Conservation (phyloP, 2,797 vertebrate genomes). For the Carapus acus region DNA sequence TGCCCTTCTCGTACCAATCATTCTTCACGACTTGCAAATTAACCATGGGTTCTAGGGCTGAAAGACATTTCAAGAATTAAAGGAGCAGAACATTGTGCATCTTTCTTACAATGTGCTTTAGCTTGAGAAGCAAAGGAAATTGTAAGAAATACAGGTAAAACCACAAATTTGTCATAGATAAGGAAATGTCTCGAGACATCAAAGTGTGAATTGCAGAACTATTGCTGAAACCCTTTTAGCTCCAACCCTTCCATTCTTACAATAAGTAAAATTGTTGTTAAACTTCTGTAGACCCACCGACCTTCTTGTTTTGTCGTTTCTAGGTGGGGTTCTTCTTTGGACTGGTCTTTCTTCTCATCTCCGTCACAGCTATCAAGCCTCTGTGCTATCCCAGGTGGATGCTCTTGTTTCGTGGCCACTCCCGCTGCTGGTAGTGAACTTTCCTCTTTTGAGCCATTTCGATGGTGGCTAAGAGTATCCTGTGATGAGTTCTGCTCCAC, state of each 20-base stretch:
- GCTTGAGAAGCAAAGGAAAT: background rate
- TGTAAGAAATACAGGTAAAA: too few species aligned
- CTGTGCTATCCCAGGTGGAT: background rate
- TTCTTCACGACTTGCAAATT: conserved; percentile 89
- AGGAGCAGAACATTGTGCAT: too few species aligned
- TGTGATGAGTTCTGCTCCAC: conserved; percentile 27
- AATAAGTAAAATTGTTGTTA: too few species aligned
- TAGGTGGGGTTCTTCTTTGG: conserved; percentile 77
- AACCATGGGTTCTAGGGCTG: conserved; percentile 85
- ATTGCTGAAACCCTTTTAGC: too few species aligned
- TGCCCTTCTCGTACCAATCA: conserved; percentile 94
- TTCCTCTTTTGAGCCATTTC: conserved; percentile 15
- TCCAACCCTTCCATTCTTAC: too few species aligned
- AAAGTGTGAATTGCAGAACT: too few species aligned
- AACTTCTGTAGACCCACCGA: conserved; percentile 57
- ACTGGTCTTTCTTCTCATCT: conserved; percentile 76
- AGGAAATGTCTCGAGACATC: too few species aligned
- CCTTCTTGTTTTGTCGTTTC: conserved; percentile 75
- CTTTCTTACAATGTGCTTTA: too few species aligned
- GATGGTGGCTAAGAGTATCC: conserved; percentile 26
- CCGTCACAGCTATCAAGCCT: conserved; percentile 43
- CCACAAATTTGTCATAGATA: too few species aligned
- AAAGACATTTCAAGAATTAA: background rate
- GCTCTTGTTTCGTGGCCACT: conserved; percentile 14
- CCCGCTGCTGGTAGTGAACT: conserved; percentile 6